Evolutionary conservation across 2,797 vertebrate genomes (phyloP).

Genomic region (Pteropus rufus): DNA sequence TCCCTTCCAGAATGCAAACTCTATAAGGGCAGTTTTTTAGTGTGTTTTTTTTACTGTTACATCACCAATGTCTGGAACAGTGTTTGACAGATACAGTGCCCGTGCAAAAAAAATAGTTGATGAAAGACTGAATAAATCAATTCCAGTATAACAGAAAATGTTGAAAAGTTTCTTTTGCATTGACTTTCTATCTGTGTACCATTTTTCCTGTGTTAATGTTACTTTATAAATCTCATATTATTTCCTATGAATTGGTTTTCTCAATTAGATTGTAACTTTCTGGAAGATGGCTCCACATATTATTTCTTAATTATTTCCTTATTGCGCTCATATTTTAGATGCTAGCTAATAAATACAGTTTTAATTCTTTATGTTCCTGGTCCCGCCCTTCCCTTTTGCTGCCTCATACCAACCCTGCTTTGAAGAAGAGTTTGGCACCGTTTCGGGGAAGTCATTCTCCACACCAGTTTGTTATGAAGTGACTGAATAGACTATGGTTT

Average conservation of each 20-base stretch:
- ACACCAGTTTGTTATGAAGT: constrained; percentile 21
- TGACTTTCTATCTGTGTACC: background rate
- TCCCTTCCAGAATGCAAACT: background rate
- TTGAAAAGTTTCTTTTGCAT: background rate
- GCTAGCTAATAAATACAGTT: background rate
- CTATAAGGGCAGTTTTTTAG: background rate
- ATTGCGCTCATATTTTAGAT: background rate
- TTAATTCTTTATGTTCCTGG: background rate
- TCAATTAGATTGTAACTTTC: background rate
- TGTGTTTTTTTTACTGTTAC: background rate
- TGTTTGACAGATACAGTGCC: background rate
- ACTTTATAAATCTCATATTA: background rate
- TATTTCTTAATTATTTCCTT: constrained; percentile 14
- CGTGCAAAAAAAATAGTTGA: background rate
- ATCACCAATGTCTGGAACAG: background rate
- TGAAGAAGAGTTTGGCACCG: background rate
- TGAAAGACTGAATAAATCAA: background rate
- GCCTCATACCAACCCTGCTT: background rate
- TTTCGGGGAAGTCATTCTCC: constrained; percentile 39
- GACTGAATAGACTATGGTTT: constrained; percentile 31
- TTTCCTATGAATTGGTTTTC: background rate
- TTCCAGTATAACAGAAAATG: background rate
- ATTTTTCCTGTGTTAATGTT: background rate
- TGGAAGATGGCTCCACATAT: background rate
- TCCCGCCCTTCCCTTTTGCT: background rate